Evolutionary conservation across 2,113 vertebrate species (phyloP).

Genomic region (Hypanus sabinus): DNA sequence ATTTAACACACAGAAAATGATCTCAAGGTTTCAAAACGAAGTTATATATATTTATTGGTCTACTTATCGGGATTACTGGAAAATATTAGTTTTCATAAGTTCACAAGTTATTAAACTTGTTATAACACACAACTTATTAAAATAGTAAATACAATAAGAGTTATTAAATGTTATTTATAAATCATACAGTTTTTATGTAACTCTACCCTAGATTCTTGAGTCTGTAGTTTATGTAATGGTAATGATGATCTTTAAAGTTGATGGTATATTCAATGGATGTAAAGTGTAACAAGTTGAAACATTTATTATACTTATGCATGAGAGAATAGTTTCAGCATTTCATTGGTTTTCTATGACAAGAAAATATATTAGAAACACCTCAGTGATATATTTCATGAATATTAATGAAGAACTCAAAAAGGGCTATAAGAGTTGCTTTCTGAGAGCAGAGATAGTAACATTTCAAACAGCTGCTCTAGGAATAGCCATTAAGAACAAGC

Average conservation of each 20-base stretch:
- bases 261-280: conserved; percentile 10
- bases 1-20: background rate
- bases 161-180: conserved; percentile 2
- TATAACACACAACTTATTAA: background rate
- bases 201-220: background rate
- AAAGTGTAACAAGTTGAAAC: conserved; percentile 16
- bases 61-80: background rate
- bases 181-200: background rate
- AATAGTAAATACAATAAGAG: background rate
- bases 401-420: background rate
- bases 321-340: conserved; percentile 19
- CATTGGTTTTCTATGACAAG: conserved; percentile 24
- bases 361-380: conserved; percentile 26
- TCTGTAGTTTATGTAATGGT: conserved; percentile 2
- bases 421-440: background rate
- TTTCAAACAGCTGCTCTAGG: background rate
- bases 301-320: conserved; percentile 6
- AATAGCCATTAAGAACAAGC: background rate
- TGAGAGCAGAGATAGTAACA: background rate
- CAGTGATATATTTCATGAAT: conserved; percentile 4
- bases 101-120: background rate
- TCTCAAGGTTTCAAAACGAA: background rate
- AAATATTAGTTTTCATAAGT: conserved; percentile 4
- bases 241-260: conserved; percentile 13
- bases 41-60: background rate